Conservation (phyloP, 2,113 vertebrate species). For the Taxidea taxus region DNA sequence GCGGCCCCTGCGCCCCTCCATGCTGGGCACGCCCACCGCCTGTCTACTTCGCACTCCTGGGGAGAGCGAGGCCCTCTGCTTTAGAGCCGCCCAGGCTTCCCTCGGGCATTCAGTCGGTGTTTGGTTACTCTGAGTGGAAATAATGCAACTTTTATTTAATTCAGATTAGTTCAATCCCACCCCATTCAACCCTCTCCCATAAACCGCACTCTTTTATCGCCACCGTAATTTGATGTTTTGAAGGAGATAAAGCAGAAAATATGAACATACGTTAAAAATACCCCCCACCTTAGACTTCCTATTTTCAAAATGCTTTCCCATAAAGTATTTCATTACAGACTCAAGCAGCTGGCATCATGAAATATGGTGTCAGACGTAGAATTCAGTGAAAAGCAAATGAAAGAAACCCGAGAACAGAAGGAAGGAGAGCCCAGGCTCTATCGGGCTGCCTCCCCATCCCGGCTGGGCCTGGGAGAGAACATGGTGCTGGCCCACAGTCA, state of each 20-base stretch:
- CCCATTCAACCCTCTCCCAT: neutral
- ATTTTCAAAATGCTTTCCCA: conserved; percentile 53
- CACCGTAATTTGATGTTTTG: conserved; percentile 33
- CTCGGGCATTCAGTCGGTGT: neutral
- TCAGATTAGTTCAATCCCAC: neutral
- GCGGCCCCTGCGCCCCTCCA: fast-evolving
- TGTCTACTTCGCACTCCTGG: fast-evolving
- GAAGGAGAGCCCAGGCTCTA: neutral
- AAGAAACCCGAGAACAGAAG: neutral
- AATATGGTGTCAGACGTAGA: conserved; percentile 32
- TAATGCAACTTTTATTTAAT: conserved; percentile 65
- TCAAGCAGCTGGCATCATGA: conserved; percentile 56
- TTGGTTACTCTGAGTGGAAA: neutral
- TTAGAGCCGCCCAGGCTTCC: neutral
- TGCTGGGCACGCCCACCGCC: fast-evolving
- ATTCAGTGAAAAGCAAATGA: neutral
- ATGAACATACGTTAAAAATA: conserved; percentile 55
- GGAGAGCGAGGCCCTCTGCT: fast-evolving
- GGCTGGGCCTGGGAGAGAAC: too few species aligned
- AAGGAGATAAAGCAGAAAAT: conserved; percentile 59
- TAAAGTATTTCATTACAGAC: conserved; percentile 66
- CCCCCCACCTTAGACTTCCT: conserved; percentile 31
- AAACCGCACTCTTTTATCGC: conserved; percentile 41
- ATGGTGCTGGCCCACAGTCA: neutral
- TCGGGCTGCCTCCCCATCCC: neutral